Conservation (phyloP, 1,140 invertebrate genomes). For the Coenobita brevimanus region DNA sequence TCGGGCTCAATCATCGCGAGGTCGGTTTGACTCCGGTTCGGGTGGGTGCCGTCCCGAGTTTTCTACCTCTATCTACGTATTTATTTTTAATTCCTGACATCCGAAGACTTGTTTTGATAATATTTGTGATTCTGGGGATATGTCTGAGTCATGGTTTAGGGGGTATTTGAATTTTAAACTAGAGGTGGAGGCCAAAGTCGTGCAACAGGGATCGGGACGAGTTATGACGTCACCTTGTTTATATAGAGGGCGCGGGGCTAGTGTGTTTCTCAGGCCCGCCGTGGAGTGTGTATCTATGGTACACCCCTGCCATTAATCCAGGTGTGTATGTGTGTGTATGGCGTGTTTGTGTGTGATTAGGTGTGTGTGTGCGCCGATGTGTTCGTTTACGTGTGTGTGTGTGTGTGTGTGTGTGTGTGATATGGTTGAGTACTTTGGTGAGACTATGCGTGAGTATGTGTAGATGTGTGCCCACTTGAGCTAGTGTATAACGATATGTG, state of each 20-base stretch:
- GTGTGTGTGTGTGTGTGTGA: slow-evolving; percentile 19
- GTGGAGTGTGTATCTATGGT: slow-evolving; percentile 23
- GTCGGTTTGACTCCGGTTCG: too few relatives aligned
- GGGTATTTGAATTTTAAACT: too few relatives aligned
- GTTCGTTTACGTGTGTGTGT: slow-evolving; percentile 27
- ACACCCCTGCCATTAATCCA: slow-evolving; percentile 9
- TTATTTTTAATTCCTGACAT: too few relatives aligned
- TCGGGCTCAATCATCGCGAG: background rate
- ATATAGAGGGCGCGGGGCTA: slow-evolving; percentile 22
- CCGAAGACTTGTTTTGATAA: too few relatives aligned
- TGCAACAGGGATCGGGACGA: background rate
- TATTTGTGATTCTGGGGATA: too few relatives aligned
- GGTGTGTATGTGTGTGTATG: slow-evolving; percentile 17
- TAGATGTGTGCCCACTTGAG: background rate
- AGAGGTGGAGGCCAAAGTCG: background rate
- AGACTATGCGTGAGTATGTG: background rate
- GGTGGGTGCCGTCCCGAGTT: too few relatives aligned
- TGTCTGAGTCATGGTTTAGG: too few relatives aligned
- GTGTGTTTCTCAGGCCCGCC: slow-evolving; percentile 5
- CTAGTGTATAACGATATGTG: too few relatives aligned
- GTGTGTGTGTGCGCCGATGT: slow-evolving; percentile 23
- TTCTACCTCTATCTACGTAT: too few relatives aligned
- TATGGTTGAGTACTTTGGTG: background rate
- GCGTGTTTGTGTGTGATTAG: slow-evolving; percentile 23
- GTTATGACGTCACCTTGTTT: slow-evolving; percentile 26